phyloP scores from a whole-genome alignment of 2,888 invertebrate genomes.

The Noctua pronuba region DNA sequence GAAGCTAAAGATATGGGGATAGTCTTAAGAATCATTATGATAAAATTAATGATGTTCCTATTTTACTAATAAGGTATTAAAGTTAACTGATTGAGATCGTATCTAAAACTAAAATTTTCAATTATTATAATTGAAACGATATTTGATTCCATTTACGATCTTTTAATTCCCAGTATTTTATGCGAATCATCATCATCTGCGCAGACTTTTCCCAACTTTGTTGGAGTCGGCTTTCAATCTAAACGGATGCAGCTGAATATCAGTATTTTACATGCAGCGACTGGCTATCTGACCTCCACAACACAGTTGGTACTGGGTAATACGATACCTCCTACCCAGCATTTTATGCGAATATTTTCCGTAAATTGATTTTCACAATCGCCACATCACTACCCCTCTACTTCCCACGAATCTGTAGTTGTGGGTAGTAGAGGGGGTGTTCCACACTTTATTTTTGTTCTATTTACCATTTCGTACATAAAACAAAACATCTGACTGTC shows the following conservation, averaged over 20 bases:
- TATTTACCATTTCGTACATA: slow-evolving; percentile 64
- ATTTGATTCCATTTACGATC: not conserved
- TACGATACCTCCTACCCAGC: too few relatives aligned
- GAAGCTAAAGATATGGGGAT: not conserved
- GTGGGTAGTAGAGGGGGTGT: not conserved
- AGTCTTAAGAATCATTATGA: not conserved
- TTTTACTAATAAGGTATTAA: not conserved
- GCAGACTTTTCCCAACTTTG: too few relatives aligned
- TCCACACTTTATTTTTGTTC: slow-evolving; percentile 47
- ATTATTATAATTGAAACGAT: not conserved
- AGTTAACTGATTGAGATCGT: not conserved
- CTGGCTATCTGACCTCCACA: too few relatives aligned
- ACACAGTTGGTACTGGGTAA: too few relatives aligned
- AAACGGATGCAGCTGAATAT: too few relatives aligned
- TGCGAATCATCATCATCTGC: too few relatives aligned
- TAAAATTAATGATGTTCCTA: not conserved
- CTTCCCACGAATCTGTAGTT: slow-evolving; percentile 6
- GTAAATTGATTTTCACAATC: not conserved
- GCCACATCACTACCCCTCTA: slow-evolving; percentile 15
- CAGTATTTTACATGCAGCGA: too few relatives aligned
- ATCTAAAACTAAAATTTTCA: not conserved
- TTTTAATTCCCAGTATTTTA: not conserved
- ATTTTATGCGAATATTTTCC: not conserved
- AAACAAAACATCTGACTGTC: slow-evolving; percentile 58
- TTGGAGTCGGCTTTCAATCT: too few relatives aligned